Base-by-base conservation (phyloP, 1,140 invertebrate genomes). In the Brachionus rotundiformis region DNA sequence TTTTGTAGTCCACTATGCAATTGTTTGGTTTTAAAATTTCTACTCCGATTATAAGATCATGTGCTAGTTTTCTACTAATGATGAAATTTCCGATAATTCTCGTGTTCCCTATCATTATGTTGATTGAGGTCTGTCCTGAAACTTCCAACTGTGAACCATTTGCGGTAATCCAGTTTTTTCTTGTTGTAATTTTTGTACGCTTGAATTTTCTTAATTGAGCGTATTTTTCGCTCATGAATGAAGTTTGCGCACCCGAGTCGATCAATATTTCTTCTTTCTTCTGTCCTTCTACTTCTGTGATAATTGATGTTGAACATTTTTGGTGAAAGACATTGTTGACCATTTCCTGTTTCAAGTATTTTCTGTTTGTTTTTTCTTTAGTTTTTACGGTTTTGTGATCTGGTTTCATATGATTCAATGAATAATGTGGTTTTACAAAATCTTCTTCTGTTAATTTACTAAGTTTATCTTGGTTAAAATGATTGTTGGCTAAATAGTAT, bases 161-260 rank as follows among this genome's bases (percentile, higher is more conserved):
- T 33, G 63, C 63, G n/a, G 63, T 68, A 31, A 68, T 36, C 63
- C 63, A 68, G 31, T 68, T 68, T 68, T 61, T 68, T 31, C 27
- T 68, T 31, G 33, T 31, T 11, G 25, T 33, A 7, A 68, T 68
- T 33, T 68, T 29, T 29, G n/a, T 19, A 31, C 31, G 27, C n/a
- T 68, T 68, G 13, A 68, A 68, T 16, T 68, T 68, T 33, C 25
- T 16, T 31, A 33, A 33, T 31, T 33, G 27, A 16, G 29, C 25
- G 31, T 33, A 68, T 31, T 68, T 36, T 31, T 68, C 31, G 31
- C 63, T 68, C 33, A 68, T 68, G 33, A 68, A 68, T 68, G 59
- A 63, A 27, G 59, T 63, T 63, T 63, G 59, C 10, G 59, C 59
- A 63, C 59, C 59, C 23, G 59, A 27, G 29, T 63, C 59, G 23